A percentile compares a stretch with the other conserved stretches of the same genome.
phyloP scores from a whole-genome alignment of 1,140 invertebrate genomes.

The Rhyzopertha dominica region DNA sequence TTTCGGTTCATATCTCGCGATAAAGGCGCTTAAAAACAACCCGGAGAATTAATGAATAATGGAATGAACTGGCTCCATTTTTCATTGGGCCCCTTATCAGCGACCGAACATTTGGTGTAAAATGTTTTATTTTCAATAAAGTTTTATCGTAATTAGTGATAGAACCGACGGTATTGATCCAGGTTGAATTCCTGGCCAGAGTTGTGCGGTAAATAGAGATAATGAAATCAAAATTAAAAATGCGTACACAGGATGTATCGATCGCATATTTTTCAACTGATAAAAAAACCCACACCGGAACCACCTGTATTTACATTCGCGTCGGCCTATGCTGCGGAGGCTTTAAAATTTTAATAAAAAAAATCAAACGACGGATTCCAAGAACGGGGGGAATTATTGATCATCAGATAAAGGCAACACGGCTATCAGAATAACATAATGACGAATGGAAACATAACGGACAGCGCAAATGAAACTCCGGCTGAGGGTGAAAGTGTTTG shows the following conservation, averaged over 20 bases:
- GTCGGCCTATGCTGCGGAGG: constrained; percentile 14
- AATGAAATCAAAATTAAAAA: constrained; percentile 30
- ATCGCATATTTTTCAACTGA: constrained; percentile 34
- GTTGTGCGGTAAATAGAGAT: constrained; percentile 31
- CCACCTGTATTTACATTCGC: constrained; percentile 41
- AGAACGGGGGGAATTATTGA: constrained; percentile 41
- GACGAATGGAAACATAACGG: constrained; percentile 43
- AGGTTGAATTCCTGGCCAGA: no score
- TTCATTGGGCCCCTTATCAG: no score
- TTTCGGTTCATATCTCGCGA: no score
- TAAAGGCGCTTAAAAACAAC: no score
- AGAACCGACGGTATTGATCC: no score
- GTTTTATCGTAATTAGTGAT: no score
- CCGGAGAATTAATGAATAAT: no score
- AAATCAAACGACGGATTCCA: constrained; percentile 28
- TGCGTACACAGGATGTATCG: constrained; percentile 25
- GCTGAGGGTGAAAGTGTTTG: constrained; percentile 22
- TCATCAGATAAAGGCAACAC: constrained; percentile 41
- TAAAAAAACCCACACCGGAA: constrained; percentile 32
- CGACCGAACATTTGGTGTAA: no score
- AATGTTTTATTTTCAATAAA: no score
- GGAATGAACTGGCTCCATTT: no score
- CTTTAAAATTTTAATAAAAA: constrained; percentile 27
- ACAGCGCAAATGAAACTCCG: constrained; percentile 35
- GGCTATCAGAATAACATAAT: constrained; percentile 42